Conservation (phyloP, 2,113 vertebrate species). For the Antechinus flavipes region DNA sequence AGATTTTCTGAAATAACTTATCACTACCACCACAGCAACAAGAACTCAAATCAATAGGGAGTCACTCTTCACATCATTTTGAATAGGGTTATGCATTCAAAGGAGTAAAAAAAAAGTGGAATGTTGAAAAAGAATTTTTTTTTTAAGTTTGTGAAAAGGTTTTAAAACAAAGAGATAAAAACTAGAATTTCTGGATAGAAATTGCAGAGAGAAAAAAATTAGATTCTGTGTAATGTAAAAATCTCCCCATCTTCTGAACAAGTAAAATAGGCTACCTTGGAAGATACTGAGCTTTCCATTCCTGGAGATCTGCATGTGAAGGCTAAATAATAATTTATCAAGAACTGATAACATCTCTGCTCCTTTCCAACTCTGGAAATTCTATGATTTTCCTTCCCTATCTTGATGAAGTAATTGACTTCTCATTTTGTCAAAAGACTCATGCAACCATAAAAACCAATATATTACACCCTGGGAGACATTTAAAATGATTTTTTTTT, state of each 20-base stretch:
- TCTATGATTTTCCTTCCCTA: neutral
- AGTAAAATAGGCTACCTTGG: neutral
- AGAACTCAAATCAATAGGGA: neutral
- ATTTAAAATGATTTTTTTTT: neutral
- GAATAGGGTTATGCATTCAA: neutral
- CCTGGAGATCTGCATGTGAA: neutral
- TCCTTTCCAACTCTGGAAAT: neutral
- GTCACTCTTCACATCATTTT: neutral
- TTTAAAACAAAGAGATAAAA: no score
- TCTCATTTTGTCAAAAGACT: neutral
- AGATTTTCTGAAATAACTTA: neutral
- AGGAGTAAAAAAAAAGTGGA: neutral
- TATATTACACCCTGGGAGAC: neutral
- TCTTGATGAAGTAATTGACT: neutral
- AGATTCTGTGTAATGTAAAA: no score
- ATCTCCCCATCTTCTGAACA: neutral
- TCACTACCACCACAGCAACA: neutral
- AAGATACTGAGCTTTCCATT: neutral
- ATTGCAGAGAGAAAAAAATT: no score
- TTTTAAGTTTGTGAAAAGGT: no score
- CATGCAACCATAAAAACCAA: neutral
- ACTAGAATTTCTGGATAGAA: no score
- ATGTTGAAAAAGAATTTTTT: neutral
- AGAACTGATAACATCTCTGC: neutral
- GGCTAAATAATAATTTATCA: neutral